Evolutionary conservation across 2,797 vertebrate species (phyloP), one percentile per base, ranked within the genome.

Genomic region (Apogon hyalosoma): DNA sequence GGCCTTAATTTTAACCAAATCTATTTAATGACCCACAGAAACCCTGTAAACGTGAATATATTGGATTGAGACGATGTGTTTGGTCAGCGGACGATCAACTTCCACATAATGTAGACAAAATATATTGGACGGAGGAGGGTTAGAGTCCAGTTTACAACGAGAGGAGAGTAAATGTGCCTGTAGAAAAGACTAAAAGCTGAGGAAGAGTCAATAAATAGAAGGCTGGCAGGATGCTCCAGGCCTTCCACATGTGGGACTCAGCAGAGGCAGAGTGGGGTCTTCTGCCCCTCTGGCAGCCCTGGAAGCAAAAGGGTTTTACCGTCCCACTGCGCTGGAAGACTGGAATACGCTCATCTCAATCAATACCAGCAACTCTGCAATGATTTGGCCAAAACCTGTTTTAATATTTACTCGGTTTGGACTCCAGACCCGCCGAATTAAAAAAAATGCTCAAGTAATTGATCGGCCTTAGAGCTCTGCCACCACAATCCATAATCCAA

Each of bases 181-280:
- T 41, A 19, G 50, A 19, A 53, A 62, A 70, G 12, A 50, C 42
- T 73, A 63, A 77, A 67, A 69, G 64, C 69, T 8, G 57, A 60
- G 18, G 57, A 51, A 36, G 59, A 71, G 73, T 77, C 72, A 69
- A 66, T 83, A 84, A 83, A 63, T 40, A 65, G 56, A 50, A 4
- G 28, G 45, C 73, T 76, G 72, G 62, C 64, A 60, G 76, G 68
- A 63, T 3, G 70, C 77, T 75, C 1, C 3, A 49, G 75, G 75
- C 72, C 58, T 42, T 73, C 62, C 77, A 71, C 56, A 77, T 70
- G 82, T 74, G 46, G 71, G 61, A 68, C 60, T 47, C 61, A 40
- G 63, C 66, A 39, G 21, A 70, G 73, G 38, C 66, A 31, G 11
- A 67, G 69, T 33, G 14, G 63, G n/a, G 52, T 48, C 45, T 49